Evolutionary conservation across 2,113 vertebrate genomes (phyloP).

Genomic region (Oncorhynchus masou): DNA sequence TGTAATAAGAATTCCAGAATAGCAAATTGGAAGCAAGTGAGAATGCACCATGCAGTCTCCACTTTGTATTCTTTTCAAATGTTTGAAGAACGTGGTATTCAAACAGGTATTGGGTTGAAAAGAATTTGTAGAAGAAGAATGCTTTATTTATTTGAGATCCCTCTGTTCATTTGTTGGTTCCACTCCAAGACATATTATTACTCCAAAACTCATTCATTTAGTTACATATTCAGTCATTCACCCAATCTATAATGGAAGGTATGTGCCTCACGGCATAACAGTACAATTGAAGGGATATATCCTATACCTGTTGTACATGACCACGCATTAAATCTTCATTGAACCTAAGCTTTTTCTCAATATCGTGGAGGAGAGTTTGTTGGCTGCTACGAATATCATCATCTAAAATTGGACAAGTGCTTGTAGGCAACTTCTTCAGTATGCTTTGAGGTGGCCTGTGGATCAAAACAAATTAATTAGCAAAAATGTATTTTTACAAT

Average conservation of each 20-base stretch:
- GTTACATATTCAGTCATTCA: slow-evolving; percentile 5
- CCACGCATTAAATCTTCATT: slow-evolving; percentile 70
- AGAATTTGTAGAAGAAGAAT: too few species aligned
- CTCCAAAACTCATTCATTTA: slow-evolving; percentile 10
- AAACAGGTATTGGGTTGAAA: not conserved
- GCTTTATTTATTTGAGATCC: not conserved
- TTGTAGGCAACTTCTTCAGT: slow-evolving; percentile 78
- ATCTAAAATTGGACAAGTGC: slow-evolving; percentile 56
- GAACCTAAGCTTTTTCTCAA: slow-evolving; percentile 83
- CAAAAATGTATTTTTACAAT: slow-evolving; percentile 1
- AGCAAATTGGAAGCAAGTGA: slow-evolving; percentile 7
- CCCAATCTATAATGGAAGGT: slow-evolving; percentile 6
- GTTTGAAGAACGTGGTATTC: not conserved
- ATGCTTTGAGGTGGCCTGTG: slow-evolving; percentile 74
- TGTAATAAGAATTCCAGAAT: not conserved
- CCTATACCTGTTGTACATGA: slow-evolving; percentile 81
- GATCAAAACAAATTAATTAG: not conserved
- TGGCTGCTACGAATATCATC: slow-evolving; percentile 80
- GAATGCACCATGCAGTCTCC: slow-evolving; percentile 13
- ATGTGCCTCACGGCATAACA: not conserved
- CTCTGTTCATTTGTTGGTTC: not conserved
- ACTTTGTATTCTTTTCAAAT: not conserved
- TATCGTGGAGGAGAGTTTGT: slow-evolving; percentile 78
- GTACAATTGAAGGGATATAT: not conserved
- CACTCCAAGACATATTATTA: slow-evolving; percentile 7